Percentiles rank a stretch among this genome's conserved stretches.
phyloP scores from a whole-genome alignment of 92 coral and sea anemone genomes.

The Ricordea florida region DNA sequence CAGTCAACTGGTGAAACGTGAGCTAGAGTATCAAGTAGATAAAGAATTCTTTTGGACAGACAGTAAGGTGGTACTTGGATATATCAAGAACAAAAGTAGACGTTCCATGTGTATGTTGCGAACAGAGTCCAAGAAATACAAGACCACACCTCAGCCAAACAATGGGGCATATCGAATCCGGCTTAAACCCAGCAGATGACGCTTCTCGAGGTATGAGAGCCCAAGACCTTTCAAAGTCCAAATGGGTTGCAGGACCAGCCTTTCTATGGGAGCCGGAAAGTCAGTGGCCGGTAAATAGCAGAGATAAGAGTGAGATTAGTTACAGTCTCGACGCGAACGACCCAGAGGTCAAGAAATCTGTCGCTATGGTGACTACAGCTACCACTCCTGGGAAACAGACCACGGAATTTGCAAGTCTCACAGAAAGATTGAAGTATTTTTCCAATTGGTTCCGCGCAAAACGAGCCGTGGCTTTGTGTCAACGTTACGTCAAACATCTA shows the following conservation, averaged over 20 bases:
- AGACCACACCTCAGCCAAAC: constrained; percentile 28
- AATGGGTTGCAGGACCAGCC: constrained; percentile 45
- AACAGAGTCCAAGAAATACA: constrained; percentile 20
- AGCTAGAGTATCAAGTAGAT: too few relatives aligned
- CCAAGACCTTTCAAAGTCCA: constrained; percentile 35
- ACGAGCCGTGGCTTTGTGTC: constrained; percentile 34
- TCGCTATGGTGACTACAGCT: background rate
- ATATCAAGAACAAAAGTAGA: too few relatives aligned
- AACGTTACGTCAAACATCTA: constrained; percentile 39
- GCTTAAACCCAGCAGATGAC: too few relatives aligned
- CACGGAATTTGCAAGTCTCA: too few relatives aligned
- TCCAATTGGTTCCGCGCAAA: constrained; percentile 45
- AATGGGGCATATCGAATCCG: constrained; percentile 50
- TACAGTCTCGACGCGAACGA: constrained; percentile 23
- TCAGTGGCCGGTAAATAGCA: too few relatives aligned
- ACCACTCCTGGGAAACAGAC: constrained; percentile 28
- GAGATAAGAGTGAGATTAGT: background rate
- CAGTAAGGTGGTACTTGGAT: too few relatives aligned
- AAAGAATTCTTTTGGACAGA: too few relatives aligned
- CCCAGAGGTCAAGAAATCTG: constrained; percentile 54
- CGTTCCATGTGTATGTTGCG: constrained; percentile 42
- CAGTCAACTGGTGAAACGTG: too few relatives aligned
- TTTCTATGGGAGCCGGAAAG: constrained; percentile 43
- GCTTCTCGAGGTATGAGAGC: constrained; percentile 45
- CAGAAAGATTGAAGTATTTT: constrained; percentile 37